Evolutionary conservation across 2,797 vertebrate species (phyloP).

Genomic region (Echeneis naucrates): DNA sequence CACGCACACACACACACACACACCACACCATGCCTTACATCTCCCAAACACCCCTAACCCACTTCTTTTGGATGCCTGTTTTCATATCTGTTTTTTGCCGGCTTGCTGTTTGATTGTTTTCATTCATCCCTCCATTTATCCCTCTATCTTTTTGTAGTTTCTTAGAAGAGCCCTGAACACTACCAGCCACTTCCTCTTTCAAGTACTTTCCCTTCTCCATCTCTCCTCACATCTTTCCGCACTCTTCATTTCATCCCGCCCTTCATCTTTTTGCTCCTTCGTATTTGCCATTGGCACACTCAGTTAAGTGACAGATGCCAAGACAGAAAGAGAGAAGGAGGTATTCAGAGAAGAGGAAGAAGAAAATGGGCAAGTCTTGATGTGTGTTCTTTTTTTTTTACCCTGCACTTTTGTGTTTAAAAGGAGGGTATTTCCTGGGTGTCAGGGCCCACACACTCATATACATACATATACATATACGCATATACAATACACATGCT

Average conservation of each 20-base stretch:
- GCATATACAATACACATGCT: not conserved
- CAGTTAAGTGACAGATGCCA: slow-evolving; percentile 28
- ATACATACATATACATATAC: slow-evolving; percentile 16
- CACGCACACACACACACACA: not conserved
- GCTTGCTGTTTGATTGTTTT: slow-evolving; percentile 22
- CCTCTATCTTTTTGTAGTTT: slow-evolving; percentile 17
- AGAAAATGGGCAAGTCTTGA: slow-evolving; percentile 14
- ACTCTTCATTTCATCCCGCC: slow-evolving; percentile 1
- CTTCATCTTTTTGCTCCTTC: slow-evolving; percentile 21
- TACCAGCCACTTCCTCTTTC: slow-evolving; percentile 3
- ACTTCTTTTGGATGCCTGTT: not conserved
- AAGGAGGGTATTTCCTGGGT: slow-evolving; percentile 45
- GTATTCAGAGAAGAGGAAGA: not conserved
- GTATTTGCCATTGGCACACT: slow-evolving; percentile 42
- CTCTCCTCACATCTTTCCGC: not conserved
- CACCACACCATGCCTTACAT: not conserved
- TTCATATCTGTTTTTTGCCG: slow-evolving; percentile 25
- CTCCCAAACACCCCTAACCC: slow-evolving; percentile 4
- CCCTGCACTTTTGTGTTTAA: slow-evolving; percentile 31
- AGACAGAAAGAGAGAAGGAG: slow-evolving; percentile 2
- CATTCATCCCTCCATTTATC: slow-evolving; percentile 8
- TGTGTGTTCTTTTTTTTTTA: too few relatives aligned
- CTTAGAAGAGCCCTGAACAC: slow-evolving; percentile 9
- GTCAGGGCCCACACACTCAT: slow-evolving; percentile 45
- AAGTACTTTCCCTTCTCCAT: not conserved